phyloP scores from a whole-genome alignment of 2,888 invertebrate genomes.

The Pyralis farinalis region DNA sequence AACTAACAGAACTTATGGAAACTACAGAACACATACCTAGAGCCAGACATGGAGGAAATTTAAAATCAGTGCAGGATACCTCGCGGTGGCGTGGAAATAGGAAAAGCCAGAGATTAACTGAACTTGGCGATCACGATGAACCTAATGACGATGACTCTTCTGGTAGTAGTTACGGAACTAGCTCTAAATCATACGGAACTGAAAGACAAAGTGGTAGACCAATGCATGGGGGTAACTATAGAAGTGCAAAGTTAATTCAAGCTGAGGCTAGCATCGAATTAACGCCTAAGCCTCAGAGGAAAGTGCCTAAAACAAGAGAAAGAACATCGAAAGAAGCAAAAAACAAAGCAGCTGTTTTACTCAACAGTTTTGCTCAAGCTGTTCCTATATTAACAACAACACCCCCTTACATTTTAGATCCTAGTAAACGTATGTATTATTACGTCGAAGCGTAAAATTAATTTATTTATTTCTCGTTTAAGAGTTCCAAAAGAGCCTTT shows the following conservation, averaged over 20 bases:
- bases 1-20: conserved; percentile 41
- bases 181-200: conserved; percentile 37
- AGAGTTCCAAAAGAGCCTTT: not conserved
- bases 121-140: conserved; percentile 43
- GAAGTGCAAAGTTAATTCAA: conserved; percentile 48
- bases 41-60: conserved; percentile 49
- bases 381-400: conserved; percentile 60
- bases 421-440: conserved; percentile 75
- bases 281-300: not conserved
- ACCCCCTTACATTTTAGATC: conserved; percentile 65
- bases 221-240: conserved; percentile 72
- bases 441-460: conserved; percentile 51
- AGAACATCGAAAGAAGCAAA: conserved; percentile 27
- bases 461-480: not conserved
- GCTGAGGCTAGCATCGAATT: conserved; percentile 15
- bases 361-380: conserved; percentile 62
- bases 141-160: conserved; percentile 31
- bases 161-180: conserved; percentile 30
- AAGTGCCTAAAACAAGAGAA: conserved; percentile 13
- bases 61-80: conserved; percentile 28
- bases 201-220: conserved; percentile 31
- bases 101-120: conserved; percentile 49
- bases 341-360: conserved; percentile 48
- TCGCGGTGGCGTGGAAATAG: conserved; percentile 25
- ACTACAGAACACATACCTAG: conserved; percentile 19